phyloP scores from a whole-genome alignment of 2,888 invertebrate genomes.

The Metopia argyrocephala region DNA sequence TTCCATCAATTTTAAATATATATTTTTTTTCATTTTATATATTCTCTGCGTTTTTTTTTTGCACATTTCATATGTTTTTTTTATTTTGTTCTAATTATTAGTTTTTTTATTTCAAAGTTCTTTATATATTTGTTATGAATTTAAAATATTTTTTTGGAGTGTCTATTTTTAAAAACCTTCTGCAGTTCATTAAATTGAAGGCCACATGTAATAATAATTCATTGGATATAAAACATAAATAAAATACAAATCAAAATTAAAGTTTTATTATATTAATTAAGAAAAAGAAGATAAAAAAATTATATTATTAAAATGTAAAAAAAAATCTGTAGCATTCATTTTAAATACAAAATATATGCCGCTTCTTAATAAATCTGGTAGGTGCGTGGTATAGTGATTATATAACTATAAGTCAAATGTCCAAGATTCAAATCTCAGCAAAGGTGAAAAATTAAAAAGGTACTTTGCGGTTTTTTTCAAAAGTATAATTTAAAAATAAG shows the following conservation, averaged over 20 bases:
- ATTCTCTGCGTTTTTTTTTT: constrained; percentile 1
- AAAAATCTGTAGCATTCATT: too few species aligned
- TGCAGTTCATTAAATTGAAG: constrained; percentile 41
- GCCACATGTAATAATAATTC: constrained; percentile 42
- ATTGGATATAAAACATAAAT: constrained; percentile 52
- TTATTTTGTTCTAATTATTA: constrained; percentile 9
- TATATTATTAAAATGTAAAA: too few species aligned
- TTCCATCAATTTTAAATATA: too few species aligned
- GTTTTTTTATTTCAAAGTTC: constrained; percentile 1
- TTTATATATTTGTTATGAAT: neutral
- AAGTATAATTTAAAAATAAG: too few species aligned
- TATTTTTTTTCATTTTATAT: constrained; percentile 42
- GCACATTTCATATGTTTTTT: neutral
- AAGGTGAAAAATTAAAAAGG: too few species aligned
- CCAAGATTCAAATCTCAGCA: too few species aligned
- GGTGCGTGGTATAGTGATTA: too few species aligned
- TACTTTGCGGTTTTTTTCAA: too few species aligned
- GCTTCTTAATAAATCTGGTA: too few species aligned
- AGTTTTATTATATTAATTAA: neutral
- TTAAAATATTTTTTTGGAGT: neutral
- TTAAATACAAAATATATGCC: too few species aligned
- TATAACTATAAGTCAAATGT: too few species aligned
- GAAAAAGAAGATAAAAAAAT: too few species aligned
- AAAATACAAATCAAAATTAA: constrained; percentile 36
- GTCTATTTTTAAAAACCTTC: constrained; percentile 5